Evolutionary conservation across 2,113 vertebrate genomes (phyloP), one percentile per base, ranked within the genome.

Genomic region (Brienomyrus longianalis): DNA sequence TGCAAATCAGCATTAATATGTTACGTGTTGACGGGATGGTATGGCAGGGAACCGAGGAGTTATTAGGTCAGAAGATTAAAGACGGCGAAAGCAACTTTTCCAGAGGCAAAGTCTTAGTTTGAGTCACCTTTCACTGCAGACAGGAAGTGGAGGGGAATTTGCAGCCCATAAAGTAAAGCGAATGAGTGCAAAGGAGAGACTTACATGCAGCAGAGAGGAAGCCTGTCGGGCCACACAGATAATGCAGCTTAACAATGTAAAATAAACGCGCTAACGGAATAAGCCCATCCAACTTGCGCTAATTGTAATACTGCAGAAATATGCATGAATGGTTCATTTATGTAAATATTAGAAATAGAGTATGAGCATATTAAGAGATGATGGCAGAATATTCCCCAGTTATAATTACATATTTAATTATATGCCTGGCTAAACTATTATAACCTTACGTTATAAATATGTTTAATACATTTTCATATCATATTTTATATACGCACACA

Each of bases 311-410:
- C 27, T 87, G 17, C 13, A 87, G 15, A 39, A 54, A 87, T 87
- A 15, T n/a, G 83, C 31, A 52, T 87, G 74, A 80, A 80, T 80
- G 35, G 50, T 87, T 87, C 85, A 92, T 66, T 74, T 89, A 43
- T 13, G 92, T 90, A 92, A 93, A 92, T 93, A 91, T 92, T 88
- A 90, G 86, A 93, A 90, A 88, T 27, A 91, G 90, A 93, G 74
- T 90, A 93, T 91, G 90, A 92, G 89, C 23, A 74, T 66, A 52
- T 90, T 91, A 93, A 93, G 21, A 48, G 83, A 48, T 10, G 45
- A 84, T 48, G 45, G 23, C 45, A 84, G 39, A 80, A 84, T 47
- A 84, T 84, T 47, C 21, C 45, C 45, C 4, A 84, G 45, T 84
- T 84, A 23, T 23, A 84, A 84, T 84, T 48, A 21, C 83, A 47